phyloP scores from a whole-genome alignment of 2,797 vertebrate species.

The Sarcophilus harrisii region DNA sequence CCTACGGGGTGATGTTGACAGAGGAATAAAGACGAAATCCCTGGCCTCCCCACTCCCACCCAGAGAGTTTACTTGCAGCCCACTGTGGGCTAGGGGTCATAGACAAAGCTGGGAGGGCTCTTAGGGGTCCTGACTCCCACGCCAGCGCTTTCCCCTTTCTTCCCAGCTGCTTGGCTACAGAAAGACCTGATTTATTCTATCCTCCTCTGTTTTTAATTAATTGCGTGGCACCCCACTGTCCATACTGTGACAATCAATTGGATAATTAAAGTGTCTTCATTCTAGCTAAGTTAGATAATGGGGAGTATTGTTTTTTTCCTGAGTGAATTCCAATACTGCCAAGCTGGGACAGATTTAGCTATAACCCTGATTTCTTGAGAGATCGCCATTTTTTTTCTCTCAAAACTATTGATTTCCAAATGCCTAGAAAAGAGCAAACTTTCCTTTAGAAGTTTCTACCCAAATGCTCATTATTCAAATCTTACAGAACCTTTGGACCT shows the following conservation, averaged over 20 bases:
- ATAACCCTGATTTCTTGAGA: constrained; percentile 47
- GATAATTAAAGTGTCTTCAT: constrained; percentile 25
- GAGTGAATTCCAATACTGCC: background rate
- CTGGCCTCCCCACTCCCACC: background rate
- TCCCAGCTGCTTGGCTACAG: background rate
- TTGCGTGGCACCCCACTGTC: background rate
- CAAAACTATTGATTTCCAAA: background rate
- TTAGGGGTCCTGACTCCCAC: background rate
- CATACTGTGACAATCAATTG: background rate
- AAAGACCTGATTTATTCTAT: background rate
- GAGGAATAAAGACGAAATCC: background rate
- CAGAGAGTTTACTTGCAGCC: background rate
- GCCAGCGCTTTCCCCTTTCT: background rate
- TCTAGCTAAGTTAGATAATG: background rate
- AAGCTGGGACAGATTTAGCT: constrained; percentile 28
- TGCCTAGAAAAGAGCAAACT: constrained; percentile 28
- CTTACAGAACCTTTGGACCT: background rate
- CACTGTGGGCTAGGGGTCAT: background rate
- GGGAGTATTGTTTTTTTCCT: background rate
- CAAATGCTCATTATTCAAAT: background rate
- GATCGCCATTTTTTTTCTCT: background rate
- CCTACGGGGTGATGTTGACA: background rate
- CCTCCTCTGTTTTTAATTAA: background rate
- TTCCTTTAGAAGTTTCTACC: background rate
- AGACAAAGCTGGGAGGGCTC: constrained; percentile 16